Evolutionary conservation across 2,797 vertebrate genomes (phyloP), one percentile per base, ranked within the genome.

Genomic region (Bovichtus variegatus): DNA sequence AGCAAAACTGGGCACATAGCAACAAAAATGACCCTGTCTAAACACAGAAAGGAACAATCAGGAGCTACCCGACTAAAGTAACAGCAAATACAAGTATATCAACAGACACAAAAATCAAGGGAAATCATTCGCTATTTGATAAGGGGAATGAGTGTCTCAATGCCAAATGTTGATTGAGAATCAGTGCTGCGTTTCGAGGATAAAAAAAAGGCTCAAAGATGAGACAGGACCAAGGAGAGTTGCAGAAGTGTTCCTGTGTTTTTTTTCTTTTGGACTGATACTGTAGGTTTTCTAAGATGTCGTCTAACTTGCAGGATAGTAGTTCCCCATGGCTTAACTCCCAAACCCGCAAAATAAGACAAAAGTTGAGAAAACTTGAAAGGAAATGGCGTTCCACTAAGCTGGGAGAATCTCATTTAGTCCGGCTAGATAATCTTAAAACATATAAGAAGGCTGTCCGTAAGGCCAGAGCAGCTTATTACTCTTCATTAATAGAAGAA

Each of bases 1-100:
- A 79, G 66, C 6, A 34, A 55, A 72, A 55, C 49, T 50, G 72
- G 72, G 76, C 47, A 67, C 50, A 50, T 2, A 29, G 25, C 46
- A 47, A 38, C 68, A 38, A 44, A 21, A 50, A 36, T 10, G 15
- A 47, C 29, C 2, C 43, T 16, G 62, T 58, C 18, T 29, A 57
- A 71, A 74, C 23, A 77, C 54, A 36, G 0, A 31, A 68, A 72
- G 19, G 53, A 53, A 61, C 47, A 47, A 18, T 43, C 15, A 27
- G 47, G 2, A 51, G 25, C 21, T 29, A 12, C 69, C 4, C 19
- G 1, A 12, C 49, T 38, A 15, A 23, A 58, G 12, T 19, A 29
- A 23, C n/a, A 57, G 38, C 40, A 63, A 27, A 50, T 34, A 40
- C 25, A 29, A 47, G 25, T 40, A 47, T 41, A 23, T 11, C 4